Percentiles rank a stretch among this genome's conserved stretches.
phyloP scores from a whole-genome alignment of 2,113 vertebrate genomes.

The Neolamprologus ventralis region DNA sequence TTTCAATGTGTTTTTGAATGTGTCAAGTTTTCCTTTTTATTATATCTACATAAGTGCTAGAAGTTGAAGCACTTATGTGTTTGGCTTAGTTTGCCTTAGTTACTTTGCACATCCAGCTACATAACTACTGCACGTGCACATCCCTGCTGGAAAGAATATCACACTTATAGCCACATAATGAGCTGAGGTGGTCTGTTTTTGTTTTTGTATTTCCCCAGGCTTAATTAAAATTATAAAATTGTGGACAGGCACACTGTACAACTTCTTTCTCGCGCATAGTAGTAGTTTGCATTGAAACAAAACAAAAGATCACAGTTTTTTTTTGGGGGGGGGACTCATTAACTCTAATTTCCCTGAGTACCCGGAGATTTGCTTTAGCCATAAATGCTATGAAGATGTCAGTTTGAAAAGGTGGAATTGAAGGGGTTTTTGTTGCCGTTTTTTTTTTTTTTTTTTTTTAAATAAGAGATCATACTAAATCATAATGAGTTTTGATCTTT shows the following conservation, averaged over 20 bases:
- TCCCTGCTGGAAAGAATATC: background rate
- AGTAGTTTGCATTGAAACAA: background rate
- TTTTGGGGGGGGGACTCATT: fast-evolving
- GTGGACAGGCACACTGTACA: background rate
- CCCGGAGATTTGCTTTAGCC: background rate
- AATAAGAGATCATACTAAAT: background rate
- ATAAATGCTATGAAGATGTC: background rate
- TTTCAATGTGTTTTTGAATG: background rate
- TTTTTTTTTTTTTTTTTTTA: fast-evolving
- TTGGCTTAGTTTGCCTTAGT: background rate
- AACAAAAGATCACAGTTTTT: background rate
- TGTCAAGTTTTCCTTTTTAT: background rate
- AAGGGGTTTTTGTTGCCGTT: background rate
- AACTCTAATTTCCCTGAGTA: background rate
- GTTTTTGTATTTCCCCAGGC: background rate
- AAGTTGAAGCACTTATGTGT: background rate
- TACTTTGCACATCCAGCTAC: background rate
- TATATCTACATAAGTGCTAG: background rate
- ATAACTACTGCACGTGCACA: background rate
- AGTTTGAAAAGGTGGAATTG: background rate
- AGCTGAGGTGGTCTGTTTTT: background rate
- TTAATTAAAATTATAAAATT: background rate
- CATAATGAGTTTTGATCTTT: background rate
- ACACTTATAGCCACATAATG: background rate
- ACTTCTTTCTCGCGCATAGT: background rate